These are phyloP conservation scores for Phyllopteryx taeniolatus DNA, from an alignment of 2,113 vertebrate species.

Conservation along the genomic window DNA sequence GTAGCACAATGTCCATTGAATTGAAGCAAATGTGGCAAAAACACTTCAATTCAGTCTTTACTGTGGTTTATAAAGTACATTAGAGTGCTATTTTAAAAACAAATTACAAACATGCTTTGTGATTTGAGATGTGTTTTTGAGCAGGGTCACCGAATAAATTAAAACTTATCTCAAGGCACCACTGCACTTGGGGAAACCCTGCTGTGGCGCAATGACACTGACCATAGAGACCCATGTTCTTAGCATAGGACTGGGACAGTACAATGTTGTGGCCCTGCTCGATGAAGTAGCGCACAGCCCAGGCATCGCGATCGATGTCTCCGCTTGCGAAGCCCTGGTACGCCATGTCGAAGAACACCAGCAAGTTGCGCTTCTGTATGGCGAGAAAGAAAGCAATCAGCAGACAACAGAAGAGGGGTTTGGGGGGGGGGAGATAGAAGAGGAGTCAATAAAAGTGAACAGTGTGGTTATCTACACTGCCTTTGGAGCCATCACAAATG, in stretches of 20 bases:
- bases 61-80: too few relatives aligned
- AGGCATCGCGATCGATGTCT: slow-evolving; percentile 89
- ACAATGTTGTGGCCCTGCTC: slow-evolving; percentile 89
- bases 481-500: slow-evolving; percentile 8
- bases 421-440: slow-evolving; percentile 7
- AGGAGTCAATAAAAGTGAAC: neutral
- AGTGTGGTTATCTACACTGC: neutral
- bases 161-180: neutral
- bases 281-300: slow-evolving; percentile 94
- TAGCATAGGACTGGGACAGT: slow-evolving; percentile 92
- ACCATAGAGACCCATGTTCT: slow-evolving; percentile 99
- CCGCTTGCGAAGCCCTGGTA: slow-evolving; percentile 98
- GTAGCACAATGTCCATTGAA: too few relatives aligned
- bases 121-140: too few relatives aligned
- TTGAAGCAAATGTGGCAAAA: too few relatives aligned
- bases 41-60: too few relatives aligned
- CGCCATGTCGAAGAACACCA: slow-evolving; percentile 97
- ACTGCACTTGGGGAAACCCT: neutral
- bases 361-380: slow-evolving; percentile 87
- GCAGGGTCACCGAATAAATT: too few relatives aligned
- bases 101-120: too few relatives aligned
- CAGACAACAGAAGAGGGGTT: neutral
- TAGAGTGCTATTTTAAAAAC: too few relatives aligned
- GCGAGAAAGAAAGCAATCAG: neutral
- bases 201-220: slow-evolving; percentile 53